Conservation (phyloP, 2,113 vertebrate genomes). For the Hippolais icterina region DNA sequence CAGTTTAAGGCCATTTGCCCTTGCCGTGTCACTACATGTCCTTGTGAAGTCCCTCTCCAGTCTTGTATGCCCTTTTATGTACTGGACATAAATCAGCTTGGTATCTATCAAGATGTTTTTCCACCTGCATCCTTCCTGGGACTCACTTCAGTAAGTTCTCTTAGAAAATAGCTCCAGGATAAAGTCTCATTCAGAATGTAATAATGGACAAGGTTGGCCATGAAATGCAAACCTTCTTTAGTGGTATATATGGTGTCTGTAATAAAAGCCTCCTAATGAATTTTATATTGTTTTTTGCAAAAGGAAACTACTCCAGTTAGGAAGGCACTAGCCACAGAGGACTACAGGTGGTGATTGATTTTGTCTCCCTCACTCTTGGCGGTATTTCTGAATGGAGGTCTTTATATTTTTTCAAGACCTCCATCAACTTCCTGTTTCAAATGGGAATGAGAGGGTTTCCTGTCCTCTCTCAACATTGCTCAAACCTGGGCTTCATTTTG, state of each 20-base stretch:
- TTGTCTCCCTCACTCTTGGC: not conserved
- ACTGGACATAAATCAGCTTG: not conserved
- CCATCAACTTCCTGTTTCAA: not conserved
- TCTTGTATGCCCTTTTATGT: not conserved
- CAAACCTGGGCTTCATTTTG: not conserved
- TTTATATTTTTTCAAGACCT: not conserved
- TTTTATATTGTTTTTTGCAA: not conserved
- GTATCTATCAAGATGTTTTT: not conserved
- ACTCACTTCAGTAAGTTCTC: not conserved
- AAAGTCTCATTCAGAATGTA: not conserved
- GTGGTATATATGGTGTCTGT: accelerated
- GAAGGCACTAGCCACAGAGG: not conserved
- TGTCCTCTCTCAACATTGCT: not conserved
- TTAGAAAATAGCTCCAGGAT: not conserved
- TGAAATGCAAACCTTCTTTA: not conserved
- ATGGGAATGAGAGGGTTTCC: not conserved
- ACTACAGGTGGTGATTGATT: not conserved
- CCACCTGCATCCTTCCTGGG: not conserved
- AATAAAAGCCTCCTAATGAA: not conserved
- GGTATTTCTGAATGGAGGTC: not conserved
- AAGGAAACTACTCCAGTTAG: not conserved
- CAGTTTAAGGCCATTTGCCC: not conserved
- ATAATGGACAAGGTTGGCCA: not conserved
- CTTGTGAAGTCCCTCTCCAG: not conserved
- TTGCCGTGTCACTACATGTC: not conserved